Evolutionary conservation across 2,888 invertebrate species (phyloP), one percentile per base, ranked within the genome.

Genomic region (Thyatira batis): DNA sequence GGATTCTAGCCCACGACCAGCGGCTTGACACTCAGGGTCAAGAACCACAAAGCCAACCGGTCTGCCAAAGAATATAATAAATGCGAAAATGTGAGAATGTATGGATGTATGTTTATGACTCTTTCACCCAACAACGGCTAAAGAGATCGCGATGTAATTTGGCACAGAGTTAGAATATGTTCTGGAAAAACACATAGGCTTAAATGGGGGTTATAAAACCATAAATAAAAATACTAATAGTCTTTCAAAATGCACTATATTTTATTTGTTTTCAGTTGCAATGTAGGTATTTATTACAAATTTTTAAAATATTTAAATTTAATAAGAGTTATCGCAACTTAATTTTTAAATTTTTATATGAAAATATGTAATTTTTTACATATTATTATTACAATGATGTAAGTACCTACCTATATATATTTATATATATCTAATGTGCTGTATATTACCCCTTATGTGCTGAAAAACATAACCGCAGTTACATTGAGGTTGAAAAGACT

Each of bases 241-340:
- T 49, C 10, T 71, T 82, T 79, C 69, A 79, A 85, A n/a, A 84
- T 84, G 82, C 77, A 77, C 82, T 86, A 84, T 86, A 84, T 84
- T 85, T 84, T 69, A 76, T 71, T 70, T 69, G n/a, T n/a, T 75
- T 75, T 77, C 73, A 80, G 72, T 79, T 79, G 82, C 71, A 80
- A 80, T 79, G 58, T 65, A 77, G 72, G n/a, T 23, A 13, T 33
- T 39, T 64, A 80, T 80, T 82, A 82, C 78, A 83, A 81, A 78
- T 74, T 56, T 49, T 59, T 69, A 55, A 67, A 71, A 79, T 67
- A 71, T 68, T 69, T 66, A 61, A 58, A 63, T 74, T 63, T 66
- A 76, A 69, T 63, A 72, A n/a, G 52, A 66, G 63, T 57, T 70
- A 69, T 60, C 60, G 73, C 74, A 84, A 82, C 78, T 49, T 73